Percentiles rank a stretch among this genome's conserved stretches.
These are phyloP conservation scores for Triplophysa siluroides DNA, from an alignment of 2,113 vertebrate genomes.

Conservation along the genomic window DNA sequence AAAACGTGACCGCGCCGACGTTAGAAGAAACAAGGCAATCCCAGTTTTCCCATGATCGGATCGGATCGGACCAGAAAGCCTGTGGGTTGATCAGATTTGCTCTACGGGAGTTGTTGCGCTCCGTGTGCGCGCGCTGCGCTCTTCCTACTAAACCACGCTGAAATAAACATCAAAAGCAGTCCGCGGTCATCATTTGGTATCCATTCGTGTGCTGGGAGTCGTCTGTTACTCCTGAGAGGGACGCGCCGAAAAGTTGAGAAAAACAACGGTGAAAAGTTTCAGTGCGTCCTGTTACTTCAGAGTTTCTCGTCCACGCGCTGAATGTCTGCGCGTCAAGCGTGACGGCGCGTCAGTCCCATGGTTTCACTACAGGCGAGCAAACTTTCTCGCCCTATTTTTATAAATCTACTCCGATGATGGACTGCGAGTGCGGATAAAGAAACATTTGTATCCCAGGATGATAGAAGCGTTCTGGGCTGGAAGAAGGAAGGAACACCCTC, in stretches of 20 bases:
- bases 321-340: not conserved
- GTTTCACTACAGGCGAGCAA: conserved; percentile 5
- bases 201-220: conserved; percentile 35
- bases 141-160: conserved; percentile 14
- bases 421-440: conserved; percentile 26
- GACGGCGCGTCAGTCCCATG: conserved; percentile 17
- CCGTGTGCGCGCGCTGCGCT: not conserved
- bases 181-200: conserved; percentile 37
- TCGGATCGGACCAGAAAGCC: conserved; percentile 5
- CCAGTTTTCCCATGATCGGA: conserved; percentile 38
- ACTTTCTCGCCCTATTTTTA: not conserved
- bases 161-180: conserved; percentile 4
- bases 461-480: conserved; percentile 27
- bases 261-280: conserved; percentile 36
- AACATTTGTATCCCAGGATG: conserved; percentile 46
- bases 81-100: not conserved
- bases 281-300: conserved; percentile 13
- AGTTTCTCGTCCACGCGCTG: conserved; percentile 34
- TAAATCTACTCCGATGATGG: conserved; percentile 20
- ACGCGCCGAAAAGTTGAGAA: conserved; percentile 10
- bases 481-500: conserved; percentile 47
- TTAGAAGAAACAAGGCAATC: conserved; percentile 28
- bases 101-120: not conserved
- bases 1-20: conserved; percentile 10
- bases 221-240: conserved; percentile 9